A percentile compares a stretch with the other conserved stretches of the same genome.
Conservation (phyloP, 2,797 vertebrate genomes). For the Tinamus major region DNA sequence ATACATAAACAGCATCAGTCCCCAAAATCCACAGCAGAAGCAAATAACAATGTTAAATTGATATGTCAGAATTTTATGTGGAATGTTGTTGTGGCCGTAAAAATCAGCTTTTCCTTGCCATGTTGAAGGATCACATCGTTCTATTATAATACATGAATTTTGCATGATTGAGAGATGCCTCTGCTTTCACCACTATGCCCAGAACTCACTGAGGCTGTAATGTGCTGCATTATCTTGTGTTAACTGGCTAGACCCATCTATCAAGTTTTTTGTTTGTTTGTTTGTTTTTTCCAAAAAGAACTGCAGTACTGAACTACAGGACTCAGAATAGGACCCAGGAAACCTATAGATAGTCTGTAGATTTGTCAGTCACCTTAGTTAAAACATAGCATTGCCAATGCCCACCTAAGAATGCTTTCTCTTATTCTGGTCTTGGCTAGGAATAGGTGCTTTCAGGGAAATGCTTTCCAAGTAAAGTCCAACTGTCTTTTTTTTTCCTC, state of each 20-base stretch:
- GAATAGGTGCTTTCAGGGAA: neutral
- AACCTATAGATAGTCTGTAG: neutral
- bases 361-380: neutral
- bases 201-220: neutral
- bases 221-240: neutral
- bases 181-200: neutral
- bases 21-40: constrained; percentile 45
- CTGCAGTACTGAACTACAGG: neutral
- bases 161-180: neutral
- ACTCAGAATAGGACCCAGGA: neutral
- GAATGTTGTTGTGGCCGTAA: constrained; percentile 18
- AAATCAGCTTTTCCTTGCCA: neutral
- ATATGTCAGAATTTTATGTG: constrained; percentile 31
- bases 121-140: neutral
- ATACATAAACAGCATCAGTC: constrained; percentile 34
- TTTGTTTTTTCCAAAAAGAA: neutral
- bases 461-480: neutral
- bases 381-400: neutral
- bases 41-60: constrained; percentile 55
- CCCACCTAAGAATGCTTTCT: neutral
- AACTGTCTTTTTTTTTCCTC: neutral
- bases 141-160: neutral
- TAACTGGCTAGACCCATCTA: neutral
- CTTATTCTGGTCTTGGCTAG: neutral
- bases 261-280: accelerated